Percentiles rank a stretch among this genome's conserved stretches.
Evolutionary conservation across 1,140 invertebrate species (phyloP).

Genomic region (Drosophila takahashii): DNA sequence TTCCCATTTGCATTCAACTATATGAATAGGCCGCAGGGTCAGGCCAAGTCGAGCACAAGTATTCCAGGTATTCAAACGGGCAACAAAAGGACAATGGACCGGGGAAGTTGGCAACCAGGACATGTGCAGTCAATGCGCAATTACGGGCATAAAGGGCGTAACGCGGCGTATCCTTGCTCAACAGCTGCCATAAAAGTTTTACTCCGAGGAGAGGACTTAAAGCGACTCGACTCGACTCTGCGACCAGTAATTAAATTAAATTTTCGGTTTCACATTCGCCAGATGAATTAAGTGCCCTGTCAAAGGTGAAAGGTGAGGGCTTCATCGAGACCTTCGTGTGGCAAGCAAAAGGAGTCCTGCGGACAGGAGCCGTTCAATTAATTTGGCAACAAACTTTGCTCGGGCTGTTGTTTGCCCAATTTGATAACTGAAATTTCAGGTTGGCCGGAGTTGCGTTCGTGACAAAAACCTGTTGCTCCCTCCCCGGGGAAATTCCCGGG

Average conservation of each 20-base stretch:
- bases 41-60: slow-evolving; percentile 49
- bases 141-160: slow-evolving; percentile 39
- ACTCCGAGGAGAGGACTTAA: slow-evolving; percentile 9
- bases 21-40: slow-evolving; percentile 59
- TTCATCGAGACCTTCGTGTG: background rate
- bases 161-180: slow-evolving; percentile 32
- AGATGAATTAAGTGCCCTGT: slow-evolving; percentile 40
- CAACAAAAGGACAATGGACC: slow-evolving; percentile 59
- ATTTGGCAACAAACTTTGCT: slow-evolving; percentile 62
- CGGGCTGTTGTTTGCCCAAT: slow-evolving; percentile 67
- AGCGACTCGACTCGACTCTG: slow-evolving; percentile 1
- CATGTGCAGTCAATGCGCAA: slow-evolving; percentile 67
- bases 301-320: slow-evolving; percentile 36
- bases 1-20: slow-evolving; percentile 35
- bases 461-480: slow-evolving; percentile 68
- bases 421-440: slow-evolving; percentile 53
- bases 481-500: slow-evolving; percentile 16
- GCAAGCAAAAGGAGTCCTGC: background rate
- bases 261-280: slow-evolving; percentile 30
- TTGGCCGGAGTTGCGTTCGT: slow-evolving; percentile 25
- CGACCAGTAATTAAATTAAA: slow-evolving; percentile 57
- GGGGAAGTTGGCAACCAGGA: slow-evolving; percentile 24
- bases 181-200: slow-evolving; percentile 69
- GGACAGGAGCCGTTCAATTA: slow-evolving; percentile 62
- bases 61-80: slow-evolving; percentile 59